Evolutionary conservation across 2,113 vertebrate species (phyloP).

Genomic region (Craseonycteris thonglongyai): DNA sequence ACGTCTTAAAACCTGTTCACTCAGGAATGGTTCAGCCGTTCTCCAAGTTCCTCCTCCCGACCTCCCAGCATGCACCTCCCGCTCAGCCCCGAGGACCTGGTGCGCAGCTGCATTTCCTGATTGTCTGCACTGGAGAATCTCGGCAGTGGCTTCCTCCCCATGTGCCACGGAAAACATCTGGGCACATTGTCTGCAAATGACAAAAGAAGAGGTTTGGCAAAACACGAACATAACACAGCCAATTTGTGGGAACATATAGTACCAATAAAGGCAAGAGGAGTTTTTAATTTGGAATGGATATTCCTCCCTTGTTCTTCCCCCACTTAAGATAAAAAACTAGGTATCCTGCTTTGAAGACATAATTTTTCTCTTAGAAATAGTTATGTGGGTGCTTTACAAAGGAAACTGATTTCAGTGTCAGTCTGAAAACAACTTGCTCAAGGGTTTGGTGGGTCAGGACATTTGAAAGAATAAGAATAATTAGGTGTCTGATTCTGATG

Average conservation of each 20-base stretch:
- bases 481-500: slow-evolving; percentile 1
- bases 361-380: slow-evolving; percentile 40
- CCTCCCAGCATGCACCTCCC: background rate
- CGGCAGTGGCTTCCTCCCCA: slow-evolving; percentile 95
- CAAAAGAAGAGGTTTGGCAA: slow-evolving; percentile 49
- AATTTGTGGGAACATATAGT: background rate
- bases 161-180: slow-evolving; percentile 92
- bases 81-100: slow-evolving; percentile 79
- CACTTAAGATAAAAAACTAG: background rate
- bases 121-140: slow-evolving; percentile 94
- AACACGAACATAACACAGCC: background rate
- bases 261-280: background rate
- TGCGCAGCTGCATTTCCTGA: slow-evolving; percentile 88
- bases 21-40: background rate
- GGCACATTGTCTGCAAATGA: slow-evolving; percentile 91
- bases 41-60: background rate
- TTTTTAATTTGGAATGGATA: slow-evolving; percentile 4
- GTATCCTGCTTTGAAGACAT: slow-evolving; percentile 25
- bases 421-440: background rate
- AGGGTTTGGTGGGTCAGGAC: background rate
- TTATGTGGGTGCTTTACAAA: background rate
- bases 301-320: background rate
- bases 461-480: slow-evolving; percentile 36
- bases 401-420: slow-evolving; percentile 1
- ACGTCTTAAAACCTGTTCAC: background rate